A percentile compares a stretch with the other conserved stretches of the same genome.
Conservation (phyloP, 1,140 invertebrate genomes). For the Bilobella aurantiaca region DNA sequence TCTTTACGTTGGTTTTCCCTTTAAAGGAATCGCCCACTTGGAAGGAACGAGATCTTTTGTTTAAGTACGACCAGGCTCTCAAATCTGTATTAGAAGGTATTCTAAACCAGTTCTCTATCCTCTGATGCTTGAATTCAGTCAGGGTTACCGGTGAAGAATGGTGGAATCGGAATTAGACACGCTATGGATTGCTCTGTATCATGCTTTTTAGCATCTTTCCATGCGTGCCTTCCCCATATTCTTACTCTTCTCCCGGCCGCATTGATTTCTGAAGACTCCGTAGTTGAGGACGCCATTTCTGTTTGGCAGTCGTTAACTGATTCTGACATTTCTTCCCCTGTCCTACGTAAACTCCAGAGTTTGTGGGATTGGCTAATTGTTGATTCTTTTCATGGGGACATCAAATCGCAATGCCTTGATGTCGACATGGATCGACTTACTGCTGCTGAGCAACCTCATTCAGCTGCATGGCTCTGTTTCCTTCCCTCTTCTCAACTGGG, state of each 20-base stretch:
- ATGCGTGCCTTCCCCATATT: neutral
- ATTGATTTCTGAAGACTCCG: neutral
- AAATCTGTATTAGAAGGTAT: neutral
- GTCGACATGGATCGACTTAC: conserved; percentile 1
- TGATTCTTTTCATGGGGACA: neutral
- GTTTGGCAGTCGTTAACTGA: too few relatives aligned
- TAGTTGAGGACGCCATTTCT: too few relatives aligned
- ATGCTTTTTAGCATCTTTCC: neutral
- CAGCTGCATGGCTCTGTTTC: conserved; percentile 1
- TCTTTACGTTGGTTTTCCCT: too few relatives aligned
- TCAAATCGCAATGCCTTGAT: neutral
- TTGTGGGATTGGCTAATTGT: neutral
- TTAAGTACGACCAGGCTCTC: neutral
- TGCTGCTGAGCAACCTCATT: neutral
- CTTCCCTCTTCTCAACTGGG: conserved; percentile 8
- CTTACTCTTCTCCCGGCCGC: neutral
- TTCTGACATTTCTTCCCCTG: too few relatives aligned
- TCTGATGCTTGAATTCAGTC: neutral
- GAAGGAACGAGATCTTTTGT: too few relatives aligned
- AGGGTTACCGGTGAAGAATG: neutral
- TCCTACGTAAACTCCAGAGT: too few relatives aligned
- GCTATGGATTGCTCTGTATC: neutral
- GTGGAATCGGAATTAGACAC: neutral
- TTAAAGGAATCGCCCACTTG: too few relatives aligned
- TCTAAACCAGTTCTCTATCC: neutral